Evolutionary conservation across 2,888 invertebrate genomes (phyloP).

Genomic region (Tyria jacobaeae): DNA sequence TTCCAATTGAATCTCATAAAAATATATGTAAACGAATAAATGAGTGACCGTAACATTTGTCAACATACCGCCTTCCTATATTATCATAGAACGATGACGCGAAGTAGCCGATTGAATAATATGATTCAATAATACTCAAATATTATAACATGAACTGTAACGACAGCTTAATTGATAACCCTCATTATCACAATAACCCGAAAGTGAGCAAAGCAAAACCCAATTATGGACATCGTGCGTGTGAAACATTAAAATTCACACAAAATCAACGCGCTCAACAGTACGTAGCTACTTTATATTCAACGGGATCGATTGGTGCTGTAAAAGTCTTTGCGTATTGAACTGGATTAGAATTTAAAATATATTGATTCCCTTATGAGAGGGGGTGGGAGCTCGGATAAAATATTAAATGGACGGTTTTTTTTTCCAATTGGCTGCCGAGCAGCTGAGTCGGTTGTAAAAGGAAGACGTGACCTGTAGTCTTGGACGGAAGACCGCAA

Average conservation of each 20-base stretch:
- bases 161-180: neutral
- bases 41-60: too few species aligned
- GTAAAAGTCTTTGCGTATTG: conserved; percentile 72
- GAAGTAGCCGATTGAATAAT: neutral
- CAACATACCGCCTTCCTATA: too few species aligned
- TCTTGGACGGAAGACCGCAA: conserved; percentile 21
- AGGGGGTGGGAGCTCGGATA: conserved; percentile 59
- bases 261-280: conserved; percentile 50
- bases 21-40: too few species aligned
- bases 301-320: conserved; percentile 73
- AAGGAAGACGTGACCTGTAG: conserved; percentile 76
- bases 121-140: neutral
- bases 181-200: neutral
- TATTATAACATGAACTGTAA: neutral
- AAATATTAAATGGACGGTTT: conserved; percentile 65
- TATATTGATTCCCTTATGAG: conserved; percentile 79
- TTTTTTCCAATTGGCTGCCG: conserved; percentile 75
- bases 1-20: too few species aligned
- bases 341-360: conserved; percentile 82
- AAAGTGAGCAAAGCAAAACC: neutral
- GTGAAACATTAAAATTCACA: conserved; percentile 46
- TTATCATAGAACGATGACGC: neutral
- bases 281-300: conserved; percentile 70
- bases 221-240: neutral
- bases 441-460: conserved; percentile 82